A percentile compares a stretch with the other conserved stretches of the same genome.
phyloP scores from a whole-genome alignment of 92 coral and sea anemone species.

The Umimayanthus kanabou region DNA sequence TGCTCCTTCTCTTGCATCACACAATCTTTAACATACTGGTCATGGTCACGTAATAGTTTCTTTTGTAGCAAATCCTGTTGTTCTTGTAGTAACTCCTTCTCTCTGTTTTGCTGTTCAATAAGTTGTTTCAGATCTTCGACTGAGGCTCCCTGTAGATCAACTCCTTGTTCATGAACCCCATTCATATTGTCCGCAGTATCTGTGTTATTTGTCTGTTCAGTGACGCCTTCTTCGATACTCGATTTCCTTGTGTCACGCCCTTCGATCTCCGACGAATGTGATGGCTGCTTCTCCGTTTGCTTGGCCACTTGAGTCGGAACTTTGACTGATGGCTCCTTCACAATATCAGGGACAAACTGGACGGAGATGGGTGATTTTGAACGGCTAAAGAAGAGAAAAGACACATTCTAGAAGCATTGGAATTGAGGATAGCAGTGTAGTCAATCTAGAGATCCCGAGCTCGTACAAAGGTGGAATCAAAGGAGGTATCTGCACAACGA shows the following conservation, averaged over 20 bases:
- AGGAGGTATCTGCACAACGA: too few relatives aligned
- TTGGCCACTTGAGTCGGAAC: constrained; percentile 43
- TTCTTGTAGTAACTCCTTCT: constrained; percentile 69
- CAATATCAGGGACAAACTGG: constrained; percentile 54
- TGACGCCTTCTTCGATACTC: constrained; percentile 18
- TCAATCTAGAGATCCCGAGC: too few relatives aligned
- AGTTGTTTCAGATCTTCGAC: constrained; percentile 61
- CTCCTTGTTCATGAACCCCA: constrained; percentile 28
- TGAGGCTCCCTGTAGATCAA: constrained; percentile 49
- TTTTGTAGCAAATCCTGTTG: constrained; percentile 77
- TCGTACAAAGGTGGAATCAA: background rate
- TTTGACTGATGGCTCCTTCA: constrained; percentile 65
- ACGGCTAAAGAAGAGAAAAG: constrained; percentile 35
- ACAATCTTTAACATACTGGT: constrained; percentile 64
- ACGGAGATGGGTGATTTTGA: constrained; percentile 75
- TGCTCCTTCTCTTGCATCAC: constrained; percentile 53
- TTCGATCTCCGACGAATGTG: background rate
- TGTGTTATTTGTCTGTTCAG: background rate
- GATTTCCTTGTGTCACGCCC: background rate
- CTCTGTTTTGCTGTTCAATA: constrained; percentile 65
- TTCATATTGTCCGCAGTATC: background rate
- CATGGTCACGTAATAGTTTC: constrained; percentile 73
- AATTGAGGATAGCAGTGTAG: background rate
- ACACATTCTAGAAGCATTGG: background rate
- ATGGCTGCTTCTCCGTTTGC: background rate